Base-by-base conservation (phyloP, 1,140 invertebrate genomes). In the Hypothenemus hampei region DNA sequence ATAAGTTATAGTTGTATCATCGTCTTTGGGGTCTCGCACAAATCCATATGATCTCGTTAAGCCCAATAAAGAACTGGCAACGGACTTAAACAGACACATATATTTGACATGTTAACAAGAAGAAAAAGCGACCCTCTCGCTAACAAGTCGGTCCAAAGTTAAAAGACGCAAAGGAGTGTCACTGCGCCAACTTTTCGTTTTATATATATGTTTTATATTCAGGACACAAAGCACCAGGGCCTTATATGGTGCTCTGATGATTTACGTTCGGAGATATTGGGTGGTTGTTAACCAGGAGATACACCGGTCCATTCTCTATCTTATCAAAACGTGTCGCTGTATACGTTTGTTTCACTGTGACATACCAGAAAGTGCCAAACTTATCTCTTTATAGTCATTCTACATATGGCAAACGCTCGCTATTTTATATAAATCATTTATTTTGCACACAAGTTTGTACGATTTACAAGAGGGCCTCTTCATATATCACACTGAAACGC, bases 381-480 rank as follows among this genome's bases (percentile, higher is more conserved):
- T 51, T 51, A 43, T 51, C 49, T 41, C 49, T 51, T 51, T 43
- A 51, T 51, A n/a, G n/a, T n/a, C n/a, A n/a, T n/a, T n/a, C n/a
- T n/a, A 50, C 35, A 50, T 23, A 50, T 50, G 22, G 47, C 47
- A 37, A 11, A 50, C 47, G 18, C 18, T 11, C 26, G 13, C 13
- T 31, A 13, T 13, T 31, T 31, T 31, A 31, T 31, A 11, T 31
- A 8, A 8, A 31, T n/a, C n/a, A n/a, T n/a, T n/a, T n/a, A n/a
- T n/a, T n/a, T n/a, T n/a, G n/a, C n/a, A n/a, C n/a, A n/a, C n/a
- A n/a, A n/a, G n/a, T n/a, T n/a, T n/a, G n/a, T n/a, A n/a, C n/a
- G n/a, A n/a, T n/a, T n/a, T n/a, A n/a, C n/a, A n/a, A n/a, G n/a
- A n/a, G n/a, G n/a, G n/a, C n/a, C n/a, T n/a, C n/a, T n/a, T n/a